phyloP scores from a whole-genome alignment of 1,140 invertebrate species.

The Phthorimaea operculella region DNA sequence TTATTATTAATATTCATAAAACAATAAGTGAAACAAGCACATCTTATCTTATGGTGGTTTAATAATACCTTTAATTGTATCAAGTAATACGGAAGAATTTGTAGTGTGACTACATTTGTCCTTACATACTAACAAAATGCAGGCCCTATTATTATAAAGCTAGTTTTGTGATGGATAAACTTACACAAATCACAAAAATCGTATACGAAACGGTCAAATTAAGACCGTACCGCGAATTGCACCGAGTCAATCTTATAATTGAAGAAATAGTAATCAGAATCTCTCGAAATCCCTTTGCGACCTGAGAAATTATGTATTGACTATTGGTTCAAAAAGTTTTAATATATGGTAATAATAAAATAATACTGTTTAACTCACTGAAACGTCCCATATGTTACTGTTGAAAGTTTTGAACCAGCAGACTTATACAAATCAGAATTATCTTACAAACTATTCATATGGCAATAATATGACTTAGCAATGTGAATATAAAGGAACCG shows the following conservation, averaged over 20 bases:
- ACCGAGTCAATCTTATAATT: not conserved
- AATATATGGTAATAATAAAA: no score
- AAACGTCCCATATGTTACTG: no score
- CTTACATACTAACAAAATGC: conserved; percentile 11
- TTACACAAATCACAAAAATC: not conserved
- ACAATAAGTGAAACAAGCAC: conserved; percentile 36
- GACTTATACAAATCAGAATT: not conserved
- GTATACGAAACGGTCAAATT: not conserved
- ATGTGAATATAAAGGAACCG: conserved; percentile 25
- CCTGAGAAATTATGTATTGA: no score
- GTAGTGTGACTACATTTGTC: conserved; percentile 20
- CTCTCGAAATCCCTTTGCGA: no score
- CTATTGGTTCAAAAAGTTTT: no score
- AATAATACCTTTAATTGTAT: conserved; percentile 28
- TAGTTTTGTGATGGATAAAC: not conserved
- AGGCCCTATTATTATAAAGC: not conserved
- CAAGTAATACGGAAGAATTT: conserved; percentile 18
- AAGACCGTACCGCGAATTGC: not conserved
- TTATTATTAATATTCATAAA: conserved; percentile 35
- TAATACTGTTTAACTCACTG: no score
- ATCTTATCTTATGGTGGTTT: conserved; percentile 25
- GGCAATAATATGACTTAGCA: conserved; percentile 33
- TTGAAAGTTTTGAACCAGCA: no score
- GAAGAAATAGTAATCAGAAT: no score
- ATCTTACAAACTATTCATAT: conserved; percentile 11